Percentiles rank a stretch among this genome's conserved stretches.
These are phyloP conservation scores for Calycopis cecrops DNA, from an alignment of 1,140 invertebrate genomes.

Conservation along the genomic window DNA sequence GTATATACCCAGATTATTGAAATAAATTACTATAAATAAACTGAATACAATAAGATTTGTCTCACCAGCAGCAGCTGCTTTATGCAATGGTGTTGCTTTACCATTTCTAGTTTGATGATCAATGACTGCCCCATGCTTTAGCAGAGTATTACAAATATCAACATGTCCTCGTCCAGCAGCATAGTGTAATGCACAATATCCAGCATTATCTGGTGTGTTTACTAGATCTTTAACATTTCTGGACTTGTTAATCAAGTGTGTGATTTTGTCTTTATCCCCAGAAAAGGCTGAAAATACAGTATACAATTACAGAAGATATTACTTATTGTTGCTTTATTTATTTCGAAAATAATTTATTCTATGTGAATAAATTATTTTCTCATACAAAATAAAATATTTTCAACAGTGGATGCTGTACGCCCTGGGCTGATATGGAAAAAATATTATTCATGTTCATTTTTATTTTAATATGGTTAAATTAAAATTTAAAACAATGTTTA, in stretches of 20 bases:
- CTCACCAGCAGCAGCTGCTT: conserved; percentile 84
- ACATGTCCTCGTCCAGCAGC: conserved; percentile 86
- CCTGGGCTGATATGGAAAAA: no score
- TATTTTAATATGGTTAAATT: no score
- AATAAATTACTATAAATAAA: neutral
- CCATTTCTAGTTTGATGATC: conserved; percentile 85
- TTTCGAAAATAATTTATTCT: no score
- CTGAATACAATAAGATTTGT: conserved; percentile 9
- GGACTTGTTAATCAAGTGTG: conserved; percentile 76
- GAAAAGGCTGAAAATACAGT: conserved; percentile 77
- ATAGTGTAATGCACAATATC: conserved; percentile 90
- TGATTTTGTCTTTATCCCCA: conserved; percentile 79
- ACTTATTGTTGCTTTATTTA: no score
- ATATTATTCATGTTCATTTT: no score
- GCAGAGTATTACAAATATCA: conserved; percentile 80
- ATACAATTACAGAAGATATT: neutral
- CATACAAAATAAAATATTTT: no score
- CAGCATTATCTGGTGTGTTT: conserved; percentile 77
- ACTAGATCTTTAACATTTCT: conserved; percentile 71
- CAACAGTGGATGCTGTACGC: no score
- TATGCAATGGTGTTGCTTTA: conserved; percentile 85
- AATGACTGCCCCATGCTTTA: conserved; percentile 82
- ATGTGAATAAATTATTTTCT: no score
- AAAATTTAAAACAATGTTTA: no score
- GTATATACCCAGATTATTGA: no score